Percentiles rank a stretch among this genome's conserved stretches.
Evolutionary conservation across 2,888 invertebrate genomes (phyloP).

Genomic region (Chrysotoxum bicinctum): DNA sequence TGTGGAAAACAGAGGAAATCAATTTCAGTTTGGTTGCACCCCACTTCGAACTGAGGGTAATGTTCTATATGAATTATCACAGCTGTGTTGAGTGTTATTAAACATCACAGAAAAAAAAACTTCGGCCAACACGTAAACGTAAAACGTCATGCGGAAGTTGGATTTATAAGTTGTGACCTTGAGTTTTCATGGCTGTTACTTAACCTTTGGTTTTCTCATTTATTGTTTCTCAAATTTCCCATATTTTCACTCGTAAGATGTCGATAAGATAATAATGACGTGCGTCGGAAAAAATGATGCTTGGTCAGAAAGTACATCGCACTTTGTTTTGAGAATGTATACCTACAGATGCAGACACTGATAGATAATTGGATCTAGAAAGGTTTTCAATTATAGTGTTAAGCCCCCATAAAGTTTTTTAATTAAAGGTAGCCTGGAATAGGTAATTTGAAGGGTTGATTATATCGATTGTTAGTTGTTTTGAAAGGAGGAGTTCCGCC

Average conservation of each 20-base stretch:
- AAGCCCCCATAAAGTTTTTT: no score
- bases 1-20: conserved; percentile 12
- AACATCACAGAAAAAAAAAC: background rate
- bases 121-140: conserved; percentile 12
- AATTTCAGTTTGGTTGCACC: conserved; percentile 10
- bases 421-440: no score
- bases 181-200: conserved; percentile 33
- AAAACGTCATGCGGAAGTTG: conserved; percentile 50
- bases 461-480: no score
- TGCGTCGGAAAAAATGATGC: background rate
- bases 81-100: conserved; percentile 10
- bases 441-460: no score
- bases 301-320: conserved; percentile 2
- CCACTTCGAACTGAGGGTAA: conserved; percentile 14
- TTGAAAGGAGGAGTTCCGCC: no score
- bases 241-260: conserved; percentile 25
- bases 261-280: background rate
- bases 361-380: no score
- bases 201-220: conserved; percentile 33
- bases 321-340: background rate
- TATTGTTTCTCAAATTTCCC: conserved; percentile 24
- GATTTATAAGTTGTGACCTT: conserved; percentile 20
- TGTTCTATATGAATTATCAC: conserved; percentile 21
- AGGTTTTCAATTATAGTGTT: no score
- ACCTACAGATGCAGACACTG: no score